Evolutionary conservation across 2,113 vertebrate species (phyloP), one percentile per base, ranked within the genome.

Genomic region (Cottus gobio): DNA sequence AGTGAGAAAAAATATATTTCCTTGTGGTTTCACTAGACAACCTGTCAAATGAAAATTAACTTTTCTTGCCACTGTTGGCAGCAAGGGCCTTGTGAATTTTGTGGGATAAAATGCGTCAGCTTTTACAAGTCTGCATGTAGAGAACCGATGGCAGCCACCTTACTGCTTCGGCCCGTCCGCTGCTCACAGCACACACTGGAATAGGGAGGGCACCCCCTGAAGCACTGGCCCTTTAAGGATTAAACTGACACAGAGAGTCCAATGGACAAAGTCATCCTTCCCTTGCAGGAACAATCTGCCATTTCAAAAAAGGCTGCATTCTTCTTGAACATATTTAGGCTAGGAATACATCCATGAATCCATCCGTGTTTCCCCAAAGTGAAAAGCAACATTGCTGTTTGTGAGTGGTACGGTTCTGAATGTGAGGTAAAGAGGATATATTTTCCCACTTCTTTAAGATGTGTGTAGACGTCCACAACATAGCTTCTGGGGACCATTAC

Each of bases 401-500:
- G 39, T 57, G 31, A 50, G 52, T 61, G 34, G 31, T 67, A 79
- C 65, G 48, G 58, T 57, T 79, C 63, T 58, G 34, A 79, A 64
- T 81, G 28, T 48, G 58, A 79, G 13, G 30, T 58, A n/a, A 75
- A 64, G 62, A 60, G 28, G 28, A 56, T 31, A 22, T 81, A 30
- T 70, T 56, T 63, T 58, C 37, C 80, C 56, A 48, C 54, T 62
- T 79, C 78, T 90, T 84, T 84, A 80, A 80, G 81, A 85, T 71
- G 79, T 60, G 77, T 60, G 66, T 70, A 61, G 84, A 88, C 31
- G 12, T 84, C 67, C 82, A 77, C 28, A 9, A 64, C 67, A 57
- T 79, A 61, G 89, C 88, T 91, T 85, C 79, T 89, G 86, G 90
- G 89, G 73, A 63, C 78, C 82, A 85, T 90, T 85, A 82, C 78